Percentiles rank a stretch among this genome's conserved stretches.
phyloP scores from a whole-genome alignment of 2,888 invertebrate genomes.

The Sphaeridia pumilis region DNA sequence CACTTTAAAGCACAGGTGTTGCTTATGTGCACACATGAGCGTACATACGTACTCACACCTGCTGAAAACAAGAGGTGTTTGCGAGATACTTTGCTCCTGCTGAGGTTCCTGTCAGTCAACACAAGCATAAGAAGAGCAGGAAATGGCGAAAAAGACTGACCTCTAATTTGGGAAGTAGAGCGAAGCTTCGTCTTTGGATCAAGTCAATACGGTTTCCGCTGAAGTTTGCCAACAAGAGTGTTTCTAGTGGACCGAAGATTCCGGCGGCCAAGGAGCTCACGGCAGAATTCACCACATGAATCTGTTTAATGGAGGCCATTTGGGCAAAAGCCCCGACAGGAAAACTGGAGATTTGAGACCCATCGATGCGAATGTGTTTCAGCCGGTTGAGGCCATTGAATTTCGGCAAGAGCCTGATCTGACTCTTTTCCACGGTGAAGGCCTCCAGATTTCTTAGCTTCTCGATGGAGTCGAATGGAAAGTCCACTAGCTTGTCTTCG shows the following conservation, averaged over 20 bases:
- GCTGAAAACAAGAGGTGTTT: too few relatives aligned
- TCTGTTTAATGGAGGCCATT: slow-evolving; percentile 35
- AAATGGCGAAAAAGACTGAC: slow-evolving; percentile 27
- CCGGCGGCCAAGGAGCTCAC: slow-evolving; percentile 60
- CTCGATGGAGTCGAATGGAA: slow-evolving; percentile 65
- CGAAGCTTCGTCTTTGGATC: slow-evolving; percentile 65
- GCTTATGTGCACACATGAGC: too few relatives aligned
- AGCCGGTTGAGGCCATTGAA: slow-evolving; percentile 59
- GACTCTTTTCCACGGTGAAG: slow-evolving; percentile 64
- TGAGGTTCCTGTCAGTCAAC: too few relatives aligned
- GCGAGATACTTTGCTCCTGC: too few relatives aligned
- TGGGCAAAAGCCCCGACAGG: slow-evolving; percentile 34
- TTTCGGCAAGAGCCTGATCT: slow-evolving; percentile 58
- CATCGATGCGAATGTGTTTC: slow-evolving; percentile 53
- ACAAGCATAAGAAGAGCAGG: too few relatives aligned
- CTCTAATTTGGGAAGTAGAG: slow-evolving; percentile 46
- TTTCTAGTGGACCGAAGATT: slow-evolving; percentile 54
- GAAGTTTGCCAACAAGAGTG: slow-evolving; percentile 58
- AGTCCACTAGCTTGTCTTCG: slow-evolving; percentile 64
- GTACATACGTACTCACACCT: too few relatives aligned
- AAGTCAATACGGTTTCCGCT: slow-evolving; percentile 62
- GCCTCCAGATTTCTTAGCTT: slow-evolving; percentile 66
- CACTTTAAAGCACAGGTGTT: too few relatives aligned
- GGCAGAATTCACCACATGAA: slow-evolving; percentile 43
- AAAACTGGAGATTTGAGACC: slow-evolving; percentile 50